Base-by-base conservation (phyloP, 2,888 invertebrate species). In the Caenorhabditis sp. region DNA sequence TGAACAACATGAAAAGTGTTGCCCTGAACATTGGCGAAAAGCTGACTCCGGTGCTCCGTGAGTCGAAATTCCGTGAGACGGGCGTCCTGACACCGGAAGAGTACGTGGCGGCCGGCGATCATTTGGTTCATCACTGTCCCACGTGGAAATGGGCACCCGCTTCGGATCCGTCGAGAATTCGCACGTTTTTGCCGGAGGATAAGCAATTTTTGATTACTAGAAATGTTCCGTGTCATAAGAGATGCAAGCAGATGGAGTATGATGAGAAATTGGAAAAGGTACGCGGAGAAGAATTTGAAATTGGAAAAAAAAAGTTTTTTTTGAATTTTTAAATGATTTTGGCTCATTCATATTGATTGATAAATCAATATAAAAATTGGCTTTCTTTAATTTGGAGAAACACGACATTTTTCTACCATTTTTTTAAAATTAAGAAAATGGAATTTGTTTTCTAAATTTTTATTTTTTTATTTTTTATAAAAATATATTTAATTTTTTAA, bases 21-120 rank as follows among this genome's bases (percentile, higher is more conserved):
- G 97, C 97, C 35, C 94, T 98, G 28, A 96, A 96, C 85, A 96
- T 98, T 37, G 99, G 98, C 24, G 98, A 98, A 92, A 96, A 96
- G 93, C 94, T 98, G 90, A 98, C 97, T 85, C 98, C 99, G 68
- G 95, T 99, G 68, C 93, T 99, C 79, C 98, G 96, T 95, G 98
- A 89, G 40, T 81, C 62, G 5, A 97, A 97, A 93, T 98, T 98
- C 92, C 95, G 95, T 88, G 98, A 98, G 93, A 98, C 98, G 11
- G 98, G 98, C 32, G 97, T 98, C 1, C 92, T 99, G 40, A 99
- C 98, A n/a, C 98, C 98, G 0, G 97, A 98, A 92, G 99, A 94
- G 93, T 99, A 98, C 94, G 96, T 99, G 3, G 96, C 96, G 3
- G 98, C 99, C 22, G 99, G 99, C 1, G 98, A 99, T 92, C 98